Evolutionary conservation across 1,140 invertebrate genomes (phyloP), one percentile per base, ranked within the genome.

Genomic region (Drosophila persimilis): DNA sequence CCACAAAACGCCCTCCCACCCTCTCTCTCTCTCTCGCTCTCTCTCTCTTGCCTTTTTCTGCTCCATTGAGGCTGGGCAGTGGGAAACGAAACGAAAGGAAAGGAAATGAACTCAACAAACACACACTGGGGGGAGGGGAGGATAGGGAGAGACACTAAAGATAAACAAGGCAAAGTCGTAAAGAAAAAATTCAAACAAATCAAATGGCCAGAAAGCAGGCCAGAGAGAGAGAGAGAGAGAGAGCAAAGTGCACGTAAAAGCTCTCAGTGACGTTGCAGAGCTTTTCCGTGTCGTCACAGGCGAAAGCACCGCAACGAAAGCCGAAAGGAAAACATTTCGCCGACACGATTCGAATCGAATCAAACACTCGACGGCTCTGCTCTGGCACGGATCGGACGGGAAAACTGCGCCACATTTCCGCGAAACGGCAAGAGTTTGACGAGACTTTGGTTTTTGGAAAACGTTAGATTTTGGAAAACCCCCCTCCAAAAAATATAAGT

Each of bases 281-380:
- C 83, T 88, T 77, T 70, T 58, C 56, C 24, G 61, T 88, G 83
- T 67, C 78, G 78, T 86, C 81, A 86, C 73, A 41, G 47, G 35
- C 58, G 65, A 70, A 75, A 76, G 70, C 59, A 9, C 60, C 65
- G 44, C 56, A 47, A 43, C 62, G 44, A 57, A 41, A 31, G 13
- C 39, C 57, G 50, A 48, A 47, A 26, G 6, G 31, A 26, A 56
- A 61, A 59, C 29, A 60, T 47, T 57, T 26, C 3, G 35, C 46
- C 47, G n/a, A 35, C 43, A 22, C 55, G 44, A 50, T 26, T 26
- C 20, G 63, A 57, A 54, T 26, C 77, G 65, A 45, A 41, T 69
- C 83, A 86, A 86, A 86, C 83, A 76, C 83, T 79, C 78, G 64
- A 73, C 78, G 75, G 66, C 83, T 66, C 56, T 88, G 41, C 83